phyloP scores from a whole-genome alignment of 2,797 vertebrate genomes.

The Diplodus puntazzo region DNA sequence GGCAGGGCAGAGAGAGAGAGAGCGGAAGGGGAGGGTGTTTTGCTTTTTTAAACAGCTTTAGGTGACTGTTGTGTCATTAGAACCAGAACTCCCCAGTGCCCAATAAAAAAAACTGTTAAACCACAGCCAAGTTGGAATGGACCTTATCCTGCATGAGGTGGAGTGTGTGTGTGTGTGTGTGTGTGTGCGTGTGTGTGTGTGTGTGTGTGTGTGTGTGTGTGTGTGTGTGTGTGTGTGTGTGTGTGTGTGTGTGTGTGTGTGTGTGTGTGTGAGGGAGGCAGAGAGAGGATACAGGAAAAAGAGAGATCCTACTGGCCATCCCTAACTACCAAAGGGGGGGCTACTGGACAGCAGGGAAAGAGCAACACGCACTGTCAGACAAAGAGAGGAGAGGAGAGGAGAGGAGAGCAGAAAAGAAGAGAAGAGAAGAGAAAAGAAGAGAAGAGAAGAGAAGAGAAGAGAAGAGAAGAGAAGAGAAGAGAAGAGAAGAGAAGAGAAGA shows the following conservation, averaged over 20 bases:
- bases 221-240: neutral
- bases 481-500: conserved; percentile 3
- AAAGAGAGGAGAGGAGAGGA: neutral
- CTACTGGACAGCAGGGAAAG: conserved; percentile 47
- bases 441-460: conserved; percentile 8
- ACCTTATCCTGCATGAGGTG: conserved; percentile 19
- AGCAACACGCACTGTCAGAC: conserved; percentile 18
- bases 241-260: too few relatives aligned
- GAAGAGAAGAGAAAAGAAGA: neutral
- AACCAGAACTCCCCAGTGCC: conserved; percentile 42
- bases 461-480: neutral
- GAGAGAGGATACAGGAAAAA: neutral
- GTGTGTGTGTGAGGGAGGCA: neutral
- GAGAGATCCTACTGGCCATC: conserved; percentile 17
- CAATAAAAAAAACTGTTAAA: conserved; percentile 50
- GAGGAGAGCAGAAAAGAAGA: neutral
- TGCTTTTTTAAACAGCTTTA: conserved; percentile 56
- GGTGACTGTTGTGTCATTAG: conserved; percentile 51
- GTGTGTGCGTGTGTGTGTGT: too few relatives aligned
- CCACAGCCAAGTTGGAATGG: conserved; percentile 48
- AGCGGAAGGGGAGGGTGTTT: conserved; percentile 26
- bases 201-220: neutral
- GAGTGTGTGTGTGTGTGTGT: neutral
- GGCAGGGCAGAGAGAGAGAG: neutral
- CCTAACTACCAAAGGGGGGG: conserved; percentile 29